Conservation (phyloP, 2,113 vertebrate species). For the Mionectes macconnelli region DNA sequence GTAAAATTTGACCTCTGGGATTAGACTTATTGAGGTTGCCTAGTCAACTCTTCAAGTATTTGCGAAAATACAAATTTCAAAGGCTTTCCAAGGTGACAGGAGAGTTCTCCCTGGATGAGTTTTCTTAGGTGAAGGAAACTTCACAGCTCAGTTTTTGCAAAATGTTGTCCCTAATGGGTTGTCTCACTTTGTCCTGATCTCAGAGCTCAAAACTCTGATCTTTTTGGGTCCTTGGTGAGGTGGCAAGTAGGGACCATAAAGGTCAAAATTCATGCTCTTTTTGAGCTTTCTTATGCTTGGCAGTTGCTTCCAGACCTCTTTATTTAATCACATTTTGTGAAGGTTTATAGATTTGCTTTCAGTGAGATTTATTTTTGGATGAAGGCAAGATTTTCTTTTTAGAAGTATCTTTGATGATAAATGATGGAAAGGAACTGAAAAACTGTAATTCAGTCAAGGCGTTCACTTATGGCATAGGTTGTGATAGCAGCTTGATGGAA, state of each 20-base stretch:
- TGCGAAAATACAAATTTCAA: background rate
- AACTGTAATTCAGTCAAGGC: constrained; percentile 30
- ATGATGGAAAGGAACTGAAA: constrained; percentile 1
- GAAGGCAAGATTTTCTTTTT: background rate
- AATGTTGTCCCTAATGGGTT: background rate
- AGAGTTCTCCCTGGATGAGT: fast-evolving
- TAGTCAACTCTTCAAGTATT: background rate
- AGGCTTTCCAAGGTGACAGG: background rate
- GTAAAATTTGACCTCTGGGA: background rate
- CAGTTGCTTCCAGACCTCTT: background rate
- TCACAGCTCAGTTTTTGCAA: background rate
- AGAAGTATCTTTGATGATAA: background rate
- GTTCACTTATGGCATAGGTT: background rate
- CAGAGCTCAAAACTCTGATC: background rate
- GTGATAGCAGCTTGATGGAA: background rate
- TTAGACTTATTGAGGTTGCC: background rate
- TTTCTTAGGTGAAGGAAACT: background rate
- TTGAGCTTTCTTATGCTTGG: background rate
- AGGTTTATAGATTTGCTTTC: background rate
- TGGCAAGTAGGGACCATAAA: background rate
- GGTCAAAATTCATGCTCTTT: background rate
- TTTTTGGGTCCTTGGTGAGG: background rate
- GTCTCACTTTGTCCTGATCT: background rate
- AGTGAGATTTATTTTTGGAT: background rate
- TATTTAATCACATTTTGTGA: background rate